A percentile compares a stretch with the other conserved stretches of the same genome.
phyloP scores from a whole-genome alignment of 2,113 vertebrate species.

The Stomatorhinus ivindoensis region DNA sequence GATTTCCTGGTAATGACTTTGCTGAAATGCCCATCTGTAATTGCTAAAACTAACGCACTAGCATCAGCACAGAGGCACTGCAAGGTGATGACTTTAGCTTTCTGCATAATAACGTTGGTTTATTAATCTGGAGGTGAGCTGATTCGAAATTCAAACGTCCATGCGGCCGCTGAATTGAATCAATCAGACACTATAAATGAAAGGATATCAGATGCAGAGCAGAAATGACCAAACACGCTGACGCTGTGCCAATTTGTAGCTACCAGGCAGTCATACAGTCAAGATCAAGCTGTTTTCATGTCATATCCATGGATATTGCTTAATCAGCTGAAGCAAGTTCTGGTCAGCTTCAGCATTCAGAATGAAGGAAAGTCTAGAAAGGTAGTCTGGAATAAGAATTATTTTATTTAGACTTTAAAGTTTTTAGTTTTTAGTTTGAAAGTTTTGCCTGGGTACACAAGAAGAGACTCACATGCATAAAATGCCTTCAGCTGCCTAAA shows the following conservation, averaged over 20 bases:
- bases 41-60: neutral
- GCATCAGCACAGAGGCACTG: neutral
- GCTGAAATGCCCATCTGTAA: neutral
- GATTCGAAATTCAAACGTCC: neutral
- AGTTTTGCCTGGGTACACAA: neutral
- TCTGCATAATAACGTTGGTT: neutral
- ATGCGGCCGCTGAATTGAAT: neutral
- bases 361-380: neutral
- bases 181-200: neutral
- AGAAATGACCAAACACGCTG: neutral
- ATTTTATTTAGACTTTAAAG: neutral
- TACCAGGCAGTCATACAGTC: neutral
- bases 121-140: neutral
- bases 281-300: neutral
- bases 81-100: neutral
- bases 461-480: neutral
- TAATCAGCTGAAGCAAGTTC: neutral
- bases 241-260: neutral
- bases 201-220: neutral
- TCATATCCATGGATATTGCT: neutral
- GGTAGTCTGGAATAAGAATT: neutral
- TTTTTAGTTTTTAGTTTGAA: neutral
- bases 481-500: neutral
- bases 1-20: neutral
- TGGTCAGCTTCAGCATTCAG: neutral